Evolutionary conservation across 2,113 vertebrate genomes (phyloP), one percentile per base, ranked within the genome.

Genomic region (Trachemys scripta): DNA sequence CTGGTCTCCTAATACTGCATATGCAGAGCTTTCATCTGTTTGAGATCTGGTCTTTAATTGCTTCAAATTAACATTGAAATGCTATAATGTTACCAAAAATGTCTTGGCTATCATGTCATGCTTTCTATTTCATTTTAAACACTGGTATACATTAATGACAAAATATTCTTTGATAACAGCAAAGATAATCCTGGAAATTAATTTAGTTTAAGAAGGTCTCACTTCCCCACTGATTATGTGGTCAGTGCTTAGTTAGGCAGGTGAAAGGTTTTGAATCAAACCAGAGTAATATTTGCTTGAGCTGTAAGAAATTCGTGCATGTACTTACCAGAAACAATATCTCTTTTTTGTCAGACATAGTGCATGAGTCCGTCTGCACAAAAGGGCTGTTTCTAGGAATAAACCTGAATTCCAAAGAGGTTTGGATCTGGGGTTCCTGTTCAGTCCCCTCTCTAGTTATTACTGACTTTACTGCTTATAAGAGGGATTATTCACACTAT

Each of bases 101-200:
- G 62, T 56, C 45, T 89, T 76, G 13, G 42, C 50, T 90, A 86
- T 87, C 78, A 96, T 95, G 96, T 94, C 20, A 78, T 53, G 80
- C 72, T 57, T 59, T 91, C 97, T 89, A 94, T 95, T 96, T 96
- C 6, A 78, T 88, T 96, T 97, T 95, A 89, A 69, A 85, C 81
- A 84, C n/a, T 49, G 25, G 38, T 84, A 81, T 84, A 80, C 90
- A 96, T 87, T 81, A 91, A 95, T 76, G 57, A 89, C 83, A 88
- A 90, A 83, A 88, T 85, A 88, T 90, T 81, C 51, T 81, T 87
- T 31, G 1, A 72, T 81, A 93, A 89, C 31, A 89, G 85, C 87
- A 84, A 87, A 59, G 59, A 72, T n/a, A 91, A 90, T 94, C 88
- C 19, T 84, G 35, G 78, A 96, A 94, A 96, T 69, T 89, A 97